These are phyloP conservation scores for Heliopora coerulea DNA, from an alignment of 92 coral and sea anemone species.

Conservation along the genomic window DNA sequence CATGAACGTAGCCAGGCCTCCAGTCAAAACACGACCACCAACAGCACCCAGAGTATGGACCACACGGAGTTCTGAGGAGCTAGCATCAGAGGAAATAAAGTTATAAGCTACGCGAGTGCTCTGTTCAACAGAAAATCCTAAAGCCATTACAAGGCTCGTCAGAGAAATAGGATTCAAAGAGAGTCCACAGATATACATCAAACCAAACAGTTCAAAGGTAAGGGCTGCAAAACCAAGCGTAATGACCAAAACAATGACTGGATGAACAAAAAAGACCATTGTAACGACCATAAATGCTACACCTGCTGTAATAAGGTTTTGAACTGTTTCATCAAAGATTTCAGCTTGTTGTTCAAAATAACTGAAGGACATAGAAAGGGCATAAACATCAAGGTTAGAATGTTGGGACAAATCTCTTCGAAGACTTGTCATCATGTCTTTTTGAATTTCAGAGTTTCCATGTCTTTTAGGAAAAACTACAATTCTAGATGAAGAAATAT, in stretches of 20 bases:
- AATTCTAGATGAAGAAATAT: slow-evolving; percentile 50
- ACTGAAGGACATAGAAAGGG: slow-evolving; percentile 52
- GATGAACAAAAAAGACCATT: slow-evolving; percentile 63
- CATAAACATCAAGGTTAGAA: slow-evolving; percentile 51
- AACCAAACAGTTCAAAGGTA: slow-evolving; percentile 69
- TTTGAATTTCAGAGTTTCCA: slow-evolving; percentile 52
- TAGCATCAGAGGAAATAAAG: slow-evolving; percentile 34
- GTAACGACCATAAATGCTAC: slow-evolving; percentile 63
- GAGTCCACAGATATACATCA: slow-evolving; percentile 73
- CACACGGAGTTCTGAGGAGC: slow-evolving; percentile 52
- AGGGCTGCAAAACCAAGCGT: slow-evolving; percentile 62
- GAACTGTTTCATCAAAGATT: slow-evolving; percentile 59
- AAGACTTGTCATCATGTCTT: slow-evolving; percentile 67
- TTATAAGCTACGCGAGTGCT: slow-evolving; percentile 82
- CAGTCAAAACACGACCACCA: slow-evolving; percentile 62
- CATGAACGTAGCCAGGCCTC: slow-evolving; percentile 49
- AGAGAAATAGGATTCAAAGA: slow-evolving; percentile 71
- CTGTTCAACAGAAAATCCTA: slow-evolving; percentile 86
- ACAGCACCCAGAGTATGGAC: slow-evolving; percentile 53
- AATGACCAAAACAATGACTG: slow-evolving; percentile 57
- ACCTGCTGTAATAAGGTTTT: slow-evolving; percentile 68
- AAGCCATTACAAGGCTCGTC: slow-evolving; percentile 79
- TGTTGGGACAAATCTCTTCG: slow-evolving; percentile 54
- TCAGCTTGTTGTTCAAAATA: slow-evolving; percentile 68
- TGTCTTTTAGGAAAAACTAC: slow-evolving; percentile 52